A percentile compares a stretch with the other conserved stretches of the same genome.
These are phyloP conservation scores for Pica pica DNA, from an alignment of 2,113 vertebrate genomes.

Conservation along the genomic window DNA sequence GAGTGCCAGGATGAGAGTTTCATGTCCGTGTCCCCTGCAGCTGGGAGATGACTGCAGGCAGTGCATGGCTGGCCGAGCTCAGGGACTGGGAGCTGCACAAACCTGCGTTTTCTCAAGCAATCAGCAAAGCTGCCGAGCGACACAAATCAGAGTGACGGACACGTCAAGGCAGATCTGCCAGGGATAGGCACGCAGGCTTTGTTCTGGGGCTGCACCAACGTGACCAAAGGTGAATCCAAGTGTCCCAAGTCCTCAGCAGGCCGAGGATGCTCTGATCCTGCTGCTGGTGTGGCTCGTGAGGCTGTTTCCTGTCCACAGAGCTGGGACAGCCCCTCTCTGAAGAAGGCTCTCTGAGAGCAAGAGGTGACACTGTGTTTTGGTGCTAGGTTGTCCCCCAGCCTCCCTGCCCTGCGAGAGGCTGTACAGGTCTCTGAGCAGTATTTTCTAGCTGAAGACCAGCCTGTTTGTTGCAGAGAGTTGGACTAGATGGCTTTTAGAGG, in stretches of 20 bases:
- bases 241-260: neutral
- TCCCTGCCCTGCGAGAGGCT: neutral
- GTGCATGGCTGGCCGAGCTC: neutral
- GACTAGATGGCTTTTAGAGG: neutral
- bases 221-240: neutral
- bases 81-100: neutral
- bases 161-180: neutral
- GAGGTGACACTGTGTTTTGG: neutral
- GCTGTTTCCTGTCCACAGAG: neutral
- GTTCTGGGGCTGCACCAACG: accelerated
- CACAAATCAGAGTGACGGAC: neutral
- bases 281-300: neutral
- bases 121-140: neutral
- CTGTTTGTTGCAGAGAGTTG: neutral
- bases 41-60: neutral
- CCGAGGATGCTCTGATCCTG: accelerated
- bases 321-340: neutral
- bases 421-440: neutral
- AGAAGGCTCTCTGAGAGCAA: neutral
- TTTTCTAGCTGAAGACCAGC: neutral
- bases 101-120: neutral
- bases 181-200: neutral
- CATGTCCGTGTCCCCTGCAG: neutral
- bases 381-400: neutral
- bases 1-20: neutral